phyloP scores from a whole-genome alignment of 2,888 invertebrate genomes.

The Andrena bucephala region DNA sequence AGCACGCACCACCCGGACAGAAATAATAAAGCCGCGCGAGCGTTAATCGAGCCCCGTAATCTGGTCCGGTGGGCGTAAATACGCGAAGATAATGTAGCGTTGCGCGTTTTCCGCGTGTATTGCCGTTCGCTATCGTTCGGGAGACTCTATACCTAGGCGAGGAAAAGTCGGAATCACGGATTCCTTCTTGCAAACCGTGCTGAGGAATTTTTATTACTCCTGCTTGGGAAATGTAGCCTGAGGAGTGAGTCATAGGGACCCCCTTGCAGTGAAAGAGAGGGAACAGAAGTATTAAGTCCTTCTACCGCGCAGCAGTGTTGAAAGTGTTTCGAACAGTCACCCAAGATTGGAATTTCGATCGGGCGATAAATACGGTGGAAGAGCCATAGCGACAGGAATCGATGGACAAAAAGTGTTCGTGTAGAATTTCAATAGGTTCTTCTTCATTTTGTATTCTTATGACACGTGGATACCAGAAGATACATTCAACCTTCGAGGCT shows the following conservation, averaged over 20 bases:
- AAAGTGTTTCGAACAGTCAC: too few relatives aligned
- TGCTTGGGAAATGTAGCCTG: too few relatives aligned
- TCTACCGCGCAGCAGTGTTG: too few relatives aligned
- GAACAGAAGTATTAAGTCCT: too few relatives aligned
- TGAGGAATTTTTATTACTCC: too few relatives aligned
- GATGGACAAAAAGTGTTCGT: background rate
- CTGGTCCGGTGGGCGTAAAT: constrained; percentile 53
- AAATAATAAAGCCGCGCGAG: constrained; percentile 23
- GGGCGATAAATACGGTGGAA: too few relatives aligned
- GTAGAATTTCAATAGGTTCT: background rate
- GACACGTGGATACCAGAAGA: too few relatives aligned
- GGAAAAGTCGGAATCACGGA: background rate
- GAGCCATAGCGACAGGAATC: too few relatives aligned
- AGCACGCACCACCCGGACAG: constrained; percentile 3
- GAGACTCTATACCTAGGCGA: background rate
- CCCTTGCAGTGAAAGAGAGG: too few relatives aligned
- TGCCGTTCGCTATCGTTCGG: background rate
- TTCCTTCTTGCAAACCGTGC: background rate
- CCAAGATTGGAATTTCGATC: too few relatives aligned
- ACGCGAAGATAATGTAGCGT: constrained; percentile 49
- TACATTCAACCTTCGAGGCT: background rate
- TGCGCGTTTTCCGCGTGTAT: constrained; percentile 23
- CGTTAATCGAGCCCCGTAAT: constrained; percentile 62
- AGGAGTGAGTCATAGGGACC: too few relatives aligned
- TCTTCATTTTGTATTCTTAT: background rate